Conservation (phyloP, 2,888 invertebrate species). For the Leucozona laternaria region DNA sequence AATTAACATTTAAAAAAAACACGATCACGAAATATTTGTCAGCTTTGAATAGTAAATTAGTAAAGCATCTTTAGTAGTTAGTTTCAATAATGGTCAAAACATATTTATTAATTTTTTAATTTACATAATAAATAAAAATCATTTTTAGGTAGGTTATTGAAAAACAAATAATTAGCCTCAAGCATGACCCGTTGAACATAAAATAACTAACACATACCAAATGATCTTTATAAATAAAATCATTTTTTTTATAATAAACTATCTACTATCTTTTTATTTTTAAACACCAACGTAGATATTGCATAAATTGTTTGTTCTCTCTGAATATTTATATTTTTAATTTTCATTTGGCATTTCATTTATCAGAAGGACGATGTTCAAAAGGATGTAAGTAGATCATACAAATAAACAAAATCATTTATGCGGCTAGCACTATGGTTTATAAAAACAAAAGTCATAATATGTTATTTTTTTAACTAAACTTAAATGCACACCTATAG, state of each 20-base stretch:
- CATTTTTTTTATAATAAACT: background rate
- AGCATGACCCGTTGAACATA: background rate
- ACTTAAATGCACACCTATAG: background rate
- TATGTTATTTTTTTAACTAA: conserved; percentile 1
- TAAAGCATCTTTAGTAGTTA: background rate
- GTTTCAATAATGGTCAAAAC: background rate
- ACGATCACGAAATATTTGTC: background rate
- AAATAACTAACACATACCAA: background rate
- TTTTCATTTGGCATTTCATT: conserved; percentile 72
- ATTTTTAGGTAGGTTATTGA: background rate
- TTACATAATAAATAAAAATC: background rate
- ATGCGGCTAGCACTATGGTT: conserved; percentile 40
- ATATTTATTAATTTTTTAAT: background rate
- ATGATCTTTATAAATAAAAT: background rate
- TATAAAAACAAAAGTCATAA: background rate
- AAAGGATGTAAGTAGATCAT: conserved; percentile 82
- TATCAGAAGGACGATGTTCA: conserved; percentile 80
- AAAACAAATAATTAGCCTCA: background rate
- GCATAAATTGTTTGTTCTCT: conserved; percentile 67
- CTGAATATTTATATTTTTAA: conserved; percentile 64
- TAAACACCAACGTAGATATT: conserved; percentile 56
- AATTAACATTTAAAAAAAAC: background rate
- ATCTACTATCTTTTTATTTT: background rate
- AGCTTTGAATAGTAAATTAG: background rate
- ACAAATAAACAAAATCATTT: conserved; percentile 34